Base-by-base conservation (phyloP, 2,888 invertebrate species). In the Syritta pipiens region DNA sequence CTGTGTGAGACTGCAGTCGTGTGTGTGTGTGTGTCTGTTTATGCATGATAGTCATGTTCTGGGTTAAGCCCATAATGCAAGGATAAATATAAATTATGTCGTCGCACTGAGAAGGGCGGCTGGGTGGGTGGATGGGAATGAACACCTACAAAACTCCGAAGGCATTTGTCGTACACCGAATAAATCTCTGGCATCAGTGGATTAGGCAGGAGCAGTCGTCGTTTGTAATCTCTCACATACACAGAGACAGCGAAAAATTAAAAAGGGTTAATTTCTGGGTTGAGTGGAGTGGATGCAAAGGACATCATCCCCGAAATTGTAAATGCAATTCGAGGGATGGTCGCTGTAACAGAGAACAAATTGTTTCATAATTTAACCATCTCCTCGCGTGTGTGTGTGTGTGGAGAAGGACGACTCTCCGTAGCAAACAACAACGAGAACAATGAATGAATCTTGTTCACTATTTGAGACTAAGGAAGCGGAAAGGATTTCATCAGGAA, bases 71-170 rank as follows among this genome's bases (percentile, higher is more conserved):
- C 79, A 62, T 79, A 79, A 79, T 79, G 57, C 67, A 79, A 51
- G 79, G 79, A 79, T 79, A 79, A 79, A 79, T 79, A 79, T 79
- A 79, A 79, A 79, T 79, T 79, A 79, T 79, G 67, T 79, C 72
- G 57, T 79, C 79, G 71, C 63, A 71, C 71, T 71, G 65, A 65
- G 65, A 71, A 42, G 17, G 30, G 42, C 19, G 37, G 10, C 20
- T 24, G 10, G 10, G 9, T 5, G 46, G 17, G 26, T 24, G 26
- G 26, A 3, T 5, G 30, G 35, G 37, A 1, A n/a, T 37, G 17
- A 2, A 72, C 79, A 79, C 79, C 79, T 79, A 68, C 72, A 62
- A 63, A 55, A 55, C 65, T 32, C 19, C 67, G 46, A 77, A 65
- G 71, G 79, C 72, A 68, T 79, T 79, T 79, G 79, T 72, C 62